Evolutionary conservation across 2,113 vertebrate species (phyloP).

Genomic region (Verasper variegatus): DNA sequence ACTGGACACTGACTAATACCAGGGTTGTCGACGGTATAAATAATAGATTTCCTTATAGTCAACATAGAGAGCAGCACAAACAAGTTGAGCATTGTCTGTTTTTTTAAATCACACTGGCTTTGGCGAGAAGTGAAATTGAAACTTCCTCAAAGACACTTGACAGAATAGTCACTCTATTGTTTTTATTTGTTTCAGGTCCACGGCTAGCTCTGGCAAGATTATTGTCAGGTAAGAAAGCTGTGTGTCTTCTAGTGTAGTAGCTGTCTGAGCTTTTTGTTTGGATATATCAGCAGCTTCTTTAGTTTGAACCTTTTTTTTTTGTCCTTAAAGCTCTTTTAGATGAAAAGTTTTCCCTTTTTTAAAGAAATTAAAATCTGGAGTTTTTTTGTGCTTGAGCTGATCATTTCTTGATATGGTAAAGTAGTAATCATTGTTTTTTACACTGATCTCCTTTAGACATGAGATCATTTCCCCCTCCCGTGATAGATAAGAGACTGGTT

Average conservation of each 20-base stretch:
- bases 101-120: neutral
- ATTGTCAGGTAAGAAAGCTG: conserved; percentile 85
- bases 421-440: neutral
- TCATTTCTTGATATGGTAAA: too few species aligned
- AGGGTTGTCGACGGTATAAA: neutral
- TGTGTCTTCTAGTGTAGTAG: conserved; percentile 41
- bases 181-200: conserved; percentile 80
- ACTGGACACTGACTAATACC: conserved; percentile 1
- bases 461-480: too few species aligned
- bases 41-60: neutral
- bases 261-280: conserved; percentile 8
- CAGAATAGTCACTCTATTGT: conserved; percentile 64
- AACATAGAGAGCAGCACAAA: neutral
- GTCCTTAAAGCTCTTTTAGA: neutral
- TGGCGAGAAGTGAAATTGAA: neutral
- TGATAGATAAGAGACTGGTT: neutral
- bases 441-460: neutral
- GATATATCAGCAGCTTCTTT: neutral
- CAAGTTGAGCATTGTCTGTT: neutral
- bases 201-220: conserved; percentile 82
- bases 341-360: too few species aligned
- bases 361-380: neutral
- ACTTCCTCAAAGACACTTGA: neutral
- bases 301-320: neutral
- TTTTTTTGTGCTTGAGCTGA: neutral